These are phyloP conservation scores for Alentia gelatinosa DNA, from an alignment of 2,888 invertebrate genomes.

Conservation along the genomic window DNA sequence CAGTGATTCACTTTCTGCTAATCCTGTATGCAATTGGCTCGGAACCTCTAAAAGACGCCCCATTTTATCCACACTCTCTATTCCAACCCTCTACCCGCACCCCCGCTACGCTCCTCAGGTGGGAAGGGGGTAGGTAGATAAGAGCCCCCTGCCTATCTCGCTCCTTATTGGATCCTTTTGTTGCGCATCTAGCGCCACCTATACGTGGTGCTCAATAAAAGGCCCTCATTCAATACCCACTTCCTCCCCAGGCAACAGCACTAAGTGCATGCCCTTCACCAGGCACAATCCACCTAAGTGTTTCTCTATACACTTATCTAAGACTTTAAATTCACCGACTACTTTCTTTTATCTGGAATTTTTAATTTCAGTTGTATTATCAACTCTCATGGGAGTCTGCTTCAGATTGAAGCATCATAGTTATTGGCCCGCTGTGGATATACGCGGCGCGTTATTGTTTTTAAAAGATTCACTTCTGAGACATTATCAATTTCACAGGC, in stretches of 20 bases:
- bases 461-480: not conserved
- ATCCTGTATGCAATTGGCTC: no score
- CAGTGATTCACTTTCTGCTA: no score
- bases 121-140: not conserved
- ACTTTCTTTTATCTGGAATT: not conserved
- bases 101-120: not conserved
- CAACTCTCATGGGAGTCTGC: not conserved
- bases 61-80: no score
- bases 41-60: no score
- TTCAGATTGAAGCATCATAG: not conserved
- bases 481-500: conserved; percentile 7
- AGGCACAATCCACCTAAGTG: not conserved
- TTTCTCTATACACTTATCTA: not conserved
- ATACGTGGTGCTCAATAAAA: not conserved
- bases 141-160: not conserved
- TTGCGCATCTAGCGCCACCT: not conserved
- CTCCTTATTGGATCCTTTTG: not conserved
- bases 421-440: not conserved
- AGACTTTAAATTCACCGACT: not conserved
- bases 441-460: not conserved
- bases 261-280: not conserved
- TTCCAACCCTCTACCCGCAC: not conserved
- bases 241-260: not conserved
- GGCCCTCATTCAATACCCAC: not conserved
- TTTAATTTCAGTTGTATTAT: not conserved